Evolutionary conservation across 1,140 invertebrate genomes (phyloP).

Genomic region (Drosophila bifasciata): DNA sequence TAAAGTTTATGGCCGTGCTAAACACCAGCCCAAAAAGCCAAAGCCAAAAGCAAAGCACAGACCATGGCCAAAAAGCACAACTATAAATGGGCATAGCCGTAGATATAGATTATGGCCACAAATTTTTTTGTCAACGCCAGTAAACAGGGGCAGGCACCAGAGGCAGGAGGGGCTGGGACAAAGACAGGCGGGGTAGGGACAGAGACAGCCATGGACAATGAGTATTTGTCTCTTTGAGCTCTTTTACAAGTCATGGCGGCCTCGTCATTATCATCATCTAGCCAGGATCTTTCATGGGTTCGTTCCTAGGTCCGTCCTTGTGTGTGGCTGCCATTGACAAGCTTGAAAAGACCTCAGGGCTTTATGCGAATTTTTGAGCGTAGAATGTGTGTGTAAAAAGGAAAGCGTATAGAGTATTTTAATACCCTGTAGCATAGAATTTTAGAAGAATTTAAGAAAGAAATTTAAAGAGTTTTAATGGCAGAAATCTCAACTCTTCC

Average conservation of each 20-base stretch:
- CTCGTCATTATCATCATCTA: constrained; percentile 33
- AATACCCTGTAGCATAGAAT: background rate
- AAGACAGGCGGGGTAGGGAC: no score
- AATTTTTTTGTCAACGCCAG: constrained; percentile 27
- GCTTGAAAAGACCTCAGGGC: constrained; percentile 54
- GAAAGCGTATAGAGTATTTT: background rate
- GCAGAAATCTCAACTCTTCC: no score
- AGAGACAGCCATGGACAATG: constrained; percentile 4
- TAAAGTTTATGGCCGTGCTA: constrained; percentile 78
- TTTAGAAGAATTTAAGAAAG: no score
- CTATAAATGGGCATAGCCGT: constrained; percentile 18
- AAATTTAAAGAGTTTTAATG: no score
- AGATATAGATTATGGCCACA: constrained; percentile 41
- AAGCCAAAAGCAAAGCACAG: constrained; percentile 8
- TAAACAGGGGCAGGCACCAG: no score
- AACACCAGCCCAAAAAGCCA: constrained; percentile 45
- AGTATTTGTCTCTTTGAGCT: background rate
- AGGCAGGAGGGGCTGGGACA: no score
- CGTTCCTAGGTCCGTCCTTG: background rate
- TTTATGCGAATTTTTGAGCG: background rate
- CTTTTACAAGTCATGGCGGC: constrained; percentile 1
- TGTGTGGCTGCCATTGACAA: constrained; percentile 47
- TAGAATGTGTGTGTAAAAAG: background rate
- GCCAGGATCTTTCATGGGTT: background rate
- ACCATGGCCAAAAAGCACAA: no score